Evolutionary conservation across 1,140 invertebrate genomes (phyloP).

Genomic region (Acromyrmex charruanus): DNA sequence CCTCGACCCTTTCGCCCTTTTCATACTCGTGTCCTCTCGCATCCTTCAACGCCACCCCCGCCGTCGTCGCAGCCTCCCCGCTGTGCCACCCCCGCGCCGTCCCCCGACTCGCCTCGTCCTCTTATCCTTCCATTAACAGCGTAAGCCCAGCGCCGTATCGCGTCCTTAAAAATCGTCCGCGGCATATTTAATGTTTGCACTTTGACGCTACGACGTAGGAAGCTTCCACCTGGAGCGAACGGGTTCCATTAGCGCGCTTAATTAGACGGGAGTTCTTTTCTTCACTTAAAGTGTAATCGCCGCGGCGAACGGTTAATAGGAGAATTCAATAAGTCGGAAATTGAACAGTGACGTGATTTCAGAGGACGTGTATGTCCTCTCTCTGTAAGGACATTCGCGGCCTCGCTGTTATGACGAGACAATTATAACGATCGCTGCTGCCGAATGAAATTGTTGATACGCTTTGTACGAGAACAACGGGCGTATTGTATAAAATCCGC

Average conservation of each 20-base stretch:
- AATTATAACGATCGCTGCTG: background rate
- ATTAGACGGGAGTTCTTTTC: conserved; percentile 57
- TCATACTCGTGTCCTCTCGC: conserved; percentile 75
- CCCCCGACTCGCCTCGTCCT: conserved; percentile 48
- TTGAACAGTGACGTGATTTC: conserved; percentile 26
- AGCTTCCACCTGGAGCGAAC: conserved; percentile 62
- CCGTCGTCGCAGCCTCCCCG: conserved; percentile 12
- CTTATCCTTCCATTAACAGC: conserved; percentile 77
- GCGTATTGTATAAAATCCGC: conserved; percentile 32
- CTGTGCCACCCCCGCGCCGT: background rate
- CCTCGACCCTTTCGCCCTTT: conserved; percentile 76
- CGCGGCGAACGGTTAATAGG: conserved; percentile 64
- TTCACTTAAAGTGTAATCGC: conserved; percentile 61
- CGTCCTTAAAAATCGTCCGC: conserved; percentile 76
- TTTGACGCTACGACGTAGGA: conserved; percentile 67
- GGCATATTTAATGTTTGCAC: conserved; percentile 77
- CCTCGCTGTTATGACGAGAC: background rate
- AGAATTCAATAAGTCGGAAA: conserved; percentile 59
- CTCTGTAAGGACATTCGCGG: conserved; percentile 8
- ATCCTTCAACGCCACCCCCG: conserved; percentile 72
- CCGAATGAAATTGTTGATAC: background rate
- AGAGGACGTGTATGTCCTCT: background rate
- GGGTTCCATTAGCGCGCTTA: conserved; percentile 72
- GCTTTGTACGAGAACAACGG: conserved; percentile 13
- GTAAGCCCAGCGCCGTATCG: conserved; percentile 72